phyloP scores from a whole-genome alignment of 2,888 invertebrate species.

The Endotricha flammealis region DNA sequence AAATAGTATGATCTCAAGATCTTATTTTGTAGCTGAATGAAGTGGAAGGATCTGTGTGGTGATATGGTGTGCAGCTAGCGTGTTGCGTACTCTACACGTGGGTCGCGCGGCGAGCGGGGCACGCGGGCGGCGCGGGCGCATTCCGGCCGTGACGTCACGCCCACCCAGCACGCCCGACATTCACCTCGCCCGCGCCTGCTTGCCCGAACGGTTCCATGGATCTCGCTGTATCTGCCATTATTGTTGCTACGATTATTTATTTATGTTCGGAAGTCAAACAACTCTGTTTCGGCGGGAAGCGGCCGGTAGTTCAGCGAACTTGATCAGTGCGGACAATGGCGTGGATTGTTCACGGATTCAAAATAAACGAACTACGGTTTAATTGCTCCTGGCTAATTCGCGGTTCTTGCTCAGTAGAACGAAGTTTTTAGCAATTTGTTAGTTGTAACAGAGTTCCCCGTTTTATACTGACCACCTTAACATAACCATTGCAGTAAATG shows the following conservation, averaged over 20 bases:
- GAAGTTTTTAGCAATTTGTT: no score
- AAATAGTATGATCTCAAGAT: constrained; percentile 34
- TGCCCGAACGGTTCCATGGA: constrained; percentile 41
- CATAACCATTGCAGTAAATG: no score
- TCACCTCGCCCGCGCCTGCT: constrained; percentile 57
- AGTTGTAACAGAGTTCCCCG: no score
- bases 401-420: constrained; percentile 25
- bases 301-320: constrained; percentile 37
- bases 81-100: constrained; percentile 62
- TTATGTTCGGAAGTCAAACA: constrained; percentile 44
- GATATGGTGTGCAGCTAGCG: constrained; percentile 28
- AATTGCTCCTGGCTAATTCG: constrained; percentile 33
- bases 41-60: constrained; percentile 42
- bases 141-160: constrained; percentile 76
- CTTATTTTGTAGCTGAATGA: constrained; percentile 54
- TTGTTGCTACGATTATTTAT: constrained; percentile 56
- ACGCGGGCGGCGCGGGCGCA: constrained; percentile 59
- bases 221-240: constrained; percentile 56
- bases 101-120: constrained; percentile 30
- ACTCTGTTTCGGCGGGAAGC: constrained; percentile 35
- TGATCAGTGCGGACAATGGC: constrained; percentile 27
- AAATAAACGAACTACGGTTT: constrained; percentile 40
- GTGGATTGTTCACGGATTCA: constrained; percentile 28
- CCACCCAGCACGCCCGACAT: constrained; percentile 73
- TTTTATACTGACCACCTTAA: no score